phyloP scores from a whole-genome alignment of 2,113 vertebrate species.

The Calcarius ornatus region DNA sequence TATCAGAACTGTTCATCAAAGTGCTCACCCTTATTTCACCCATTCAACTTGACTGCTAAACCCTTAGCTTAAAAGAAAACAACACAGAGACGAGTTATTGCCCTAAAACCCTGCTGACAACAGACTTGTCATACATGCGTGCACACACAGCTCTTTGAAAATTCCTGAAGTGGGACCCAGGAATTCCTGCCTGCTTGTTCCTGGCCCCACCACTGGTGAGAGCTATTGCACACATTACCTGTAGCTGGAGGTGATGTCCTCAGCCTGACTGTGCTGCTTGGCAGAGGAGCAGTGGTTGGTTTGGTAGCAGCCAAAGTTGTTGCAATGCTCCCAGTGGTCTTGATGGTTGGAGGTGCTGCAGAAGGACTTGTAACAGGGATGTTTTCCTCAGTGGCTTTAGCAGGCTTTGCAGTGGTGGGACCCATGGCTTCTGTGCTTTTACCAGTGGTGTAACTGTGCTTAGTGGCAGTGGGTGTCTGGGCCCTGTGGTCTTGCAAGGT shows the following conservation, averaged over 20 bases:
- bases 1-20: not conserved
- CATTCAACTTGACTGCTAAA: not conserved
- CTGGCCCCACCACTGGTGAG: not conserved
- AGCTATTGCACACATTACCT: slow-evolving; percentile 39
- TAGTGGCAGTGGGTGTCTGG: not conserved
- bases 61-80: not conserved
- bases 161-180: not conserved
- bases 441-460: not conserved
- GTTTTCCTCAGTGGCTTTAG: not conserved
- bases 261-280: not conserved
- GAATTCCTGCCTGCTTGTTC: accelerated
- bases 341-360: not conserved
- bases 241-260: not conserved
- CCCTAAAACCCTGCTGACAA: not conserved
- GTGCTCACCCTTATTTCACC: not conserved
- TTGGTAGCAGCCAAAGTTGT: slow-evolving; percentile 4
- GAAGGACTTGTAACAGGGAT: not conserved
- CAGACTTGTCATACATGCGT: not conserved
- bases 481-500: not conserved
- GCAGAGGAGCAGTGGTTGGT: not conserved
- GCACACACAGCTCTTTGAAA: not conserved
- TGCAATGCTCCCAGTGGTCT: not conserved
- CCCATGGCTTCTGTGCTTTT: not conserved
- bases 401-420: not conserved
- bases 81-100: not conserved